A percentile compares a stretch with the other conserved stretches of the same genome.
phyloP scores from a whole-genome alignment of 2,888 invertebrate genomes.

The Mylabris sibirica region DNA sequence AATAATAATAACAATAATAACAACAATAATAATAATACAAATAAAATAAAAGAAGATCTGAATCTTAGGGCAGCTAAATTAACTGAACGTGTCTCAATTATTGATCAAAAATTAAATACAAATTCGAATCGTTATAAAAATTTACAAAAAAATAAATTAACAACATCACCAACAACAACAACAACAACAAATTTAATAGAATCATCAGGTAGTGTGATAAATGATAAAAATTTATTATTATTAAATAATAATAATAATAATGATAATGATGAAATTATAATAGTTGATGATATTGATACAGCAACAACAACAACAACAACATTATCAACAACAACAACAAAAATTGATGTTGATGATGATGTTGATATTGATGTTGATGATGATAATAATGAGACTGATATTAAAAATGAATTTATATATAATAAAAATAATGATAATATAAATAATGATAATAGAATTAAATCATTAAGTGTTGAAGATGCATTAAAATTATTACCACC shows the following conservation, averaged over 20 bases:
- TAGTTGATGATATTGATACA: slow-evolving; percentile 43
- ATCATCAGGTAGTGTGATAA: slow-evolving; percentile 57
- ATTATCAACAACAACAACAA: slow-evolving; percentile 36
- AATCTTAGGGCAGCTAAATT: slow-evolving; percentile 59
- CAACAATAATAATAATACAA: not conserved
- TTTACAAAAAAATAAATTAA: slow-evolving; percentile 51
- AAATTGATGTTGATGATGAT: slow-evolving; percentile 31
- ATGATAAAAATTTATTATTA: slow-evolving; percentile 46
- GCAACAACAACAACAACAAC: slow-evolving; percentile 29
- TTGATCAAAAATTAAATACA: slow-evolving; percentile 59
- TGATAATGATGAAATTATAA: slow-evolving; percentile 43
- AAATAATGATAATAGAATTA: slow-evolving; percentile 30
- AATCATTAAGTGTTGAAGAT: slow-evolving; percentile 65
- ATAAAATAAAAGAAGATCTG: slow-evolving; percentile 56
- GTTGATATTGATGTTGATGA: not conserved
- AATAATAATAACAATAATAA: not conserved
- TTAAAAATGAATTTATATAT: not conserved
- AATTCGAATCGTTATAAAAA: slow-evolving; percentile 55
- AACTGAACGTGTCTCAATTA: slow-evolving; percentile 58
- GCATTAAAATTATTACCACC: slow-evolving; percentile 74
- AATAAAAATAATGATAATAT: slow-evolving; percentile 16
- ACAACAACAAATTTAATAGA: slow-evolving; percentile 37
- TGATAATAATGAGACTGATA: slow-evolving; percentile 7
- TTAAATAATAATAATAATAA: slow-evolving; percentile 37
- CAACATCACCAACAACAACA: slow-evolving; percentile 26